A percentile compares a stretch with the other conserved stretches of the same genome.
Conservation (phyloP, 2,888 invertebrate genomes). For the Pelosia muscerda region DNA sequence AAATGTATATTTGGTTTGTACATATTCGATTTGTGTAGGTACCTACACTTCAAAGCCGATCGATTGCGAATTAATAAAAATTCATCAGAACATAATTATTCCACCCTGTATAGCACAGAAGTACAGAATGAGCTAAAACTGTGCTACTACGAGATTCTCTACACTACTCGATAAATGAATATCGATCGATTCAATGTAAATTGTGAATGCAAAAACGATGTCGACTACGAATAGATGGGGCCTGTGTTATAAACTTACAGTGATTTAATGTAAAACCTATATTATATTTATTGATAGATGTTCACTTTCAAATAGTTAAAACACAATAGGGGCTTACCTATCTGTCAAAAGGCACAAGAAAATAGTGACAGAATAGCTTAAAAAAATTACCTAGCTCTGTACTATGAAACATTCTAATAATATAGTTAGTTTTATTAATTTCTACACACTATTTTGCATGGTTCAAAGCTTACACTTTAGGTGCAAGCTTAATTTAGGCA, state of each 20-base stretch:
- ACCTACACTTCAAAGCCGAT: no score
- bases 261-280: conserved; percentile 23
- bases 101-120: conserved; percentile 30
- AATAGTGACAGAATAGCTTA: not conserved
- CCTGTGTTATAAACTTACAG: conserved; percentile 29
- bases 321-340: no score
- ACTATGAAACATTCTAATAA: no score
- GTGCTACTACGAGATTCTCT: conserved; percentile 43
- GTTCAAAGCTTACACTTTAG: not conserved
- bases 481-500: no score
- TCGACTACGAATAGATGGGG: conserved; percentile 32
- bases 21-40: no score
- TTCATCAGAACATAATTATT: not conserved
- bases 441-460: no score
- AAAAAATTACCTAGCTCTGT: not conserved
- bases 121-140: conserved; percentile 32
- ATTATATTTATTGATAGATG: not conserved
- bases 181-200: conserved; percentile 63
- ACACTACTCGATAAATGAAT: conserved; percentile 57
- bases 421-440: no score
- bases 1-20: no score
- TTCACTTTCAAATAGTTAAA: no score
- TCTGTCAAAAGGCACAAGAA: no score
- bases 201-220: conserved; percentile 58
- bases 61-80: not conserved